Base-by-base conservation (phyloP, 1,140 invertebrate genomes). In the Bilobella aurantiaca region DNA sequence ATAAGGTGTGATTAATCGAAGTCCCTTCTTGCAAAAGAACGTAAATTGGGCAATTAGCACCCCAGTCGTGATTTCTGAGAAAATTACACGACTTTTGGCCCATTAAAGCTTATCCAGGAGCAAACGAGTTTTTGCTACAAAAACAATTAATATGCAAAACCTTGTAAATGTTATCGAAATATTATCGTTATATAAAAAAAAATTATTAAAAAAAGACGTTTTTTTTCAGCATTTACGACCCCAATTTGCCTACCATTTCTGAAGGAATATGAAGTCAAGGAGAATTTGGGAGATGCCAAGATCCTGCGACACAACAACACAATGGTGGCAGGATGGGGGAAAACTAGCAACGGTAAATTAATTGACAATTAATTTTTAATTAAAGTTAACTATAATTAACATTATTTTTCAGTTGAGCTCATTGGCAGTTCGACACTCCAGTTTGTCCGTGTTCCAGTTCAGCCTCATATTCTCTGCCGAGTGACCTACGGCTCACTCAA, bases 171-270 rank as follows among this genome's bases (percentile, higher is more conserved):
- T n/a, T n/a, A n/a, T n/a, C n/a, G 49, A 42, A 42, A 42, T 42
- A 8, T 12, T 42, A n/a, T 12, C n/a, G 37, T n/a, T 42, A 42
- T n/a, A 42, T 42, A n/a, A n/a, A 42, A n/a, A 12, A 42, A 42
- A 12, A 8, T n/a, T 42, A n/a, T 8, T 42, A 12, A n/a, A 42
- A 12, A 42, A 42, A 42, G 8, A n/a, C 37, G 37, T 60, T 65
- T 56, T n/a, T 37, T 63, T 63, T 0, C 56, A 72, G 70, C 34
- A 53, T 72, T 72, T 37, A 63, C 61, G 0, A 31, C 53, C 16
- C 70, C 70, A n/a, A 42, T 72, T 47, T 72, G 70, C 31, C 60
- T 72, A 18, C 70, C 70, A 46, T 72, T 72, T 60, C 16, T 65
- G 0, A 58, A 72, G 3, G 65, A 72, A 57, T 72, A 64, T 57